phyloP scores from a whole-genome alignment of 2,888 invertebrate genomes.

The Alloscopus bannaensis region DNA sequence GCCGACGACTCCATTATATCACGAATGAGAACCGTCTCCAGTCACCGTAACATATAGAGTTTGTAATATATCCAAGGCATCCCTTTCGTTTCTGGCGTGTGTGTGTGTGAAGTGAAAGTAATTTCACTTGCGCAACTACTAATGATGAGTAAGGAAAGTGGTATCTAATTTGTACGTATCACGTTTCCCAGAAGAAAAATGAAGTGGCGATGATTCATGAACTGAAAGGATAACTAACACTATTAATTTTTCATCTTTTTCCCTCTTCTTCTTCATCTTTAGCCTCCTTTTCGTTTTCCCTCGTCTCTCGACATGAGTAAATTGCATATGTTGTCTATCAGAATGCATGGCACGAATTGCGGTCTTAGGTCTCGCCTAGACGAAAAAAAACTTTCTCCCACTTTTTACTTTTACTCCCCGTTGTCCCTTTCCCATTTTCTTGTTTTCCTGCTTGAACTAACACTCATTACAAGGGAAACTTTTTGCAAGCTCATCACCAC shows the following conservation, averaged over 20 bases:
- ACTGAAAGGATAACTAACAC: slow-evolving; percentile 25
- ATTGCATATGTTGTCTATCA: slow-evolving; percentile 35
- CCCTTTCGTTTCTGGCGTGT: too few relatives aligned
- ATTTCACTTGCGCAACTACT: too few relatives aligned
- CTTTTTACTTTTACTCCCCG: slow-evolving; percentile 2
- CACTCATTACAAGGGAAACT: neutral
- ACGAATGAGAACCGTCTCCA: too few relatives aligned
- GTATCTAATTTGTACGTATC: neutral
- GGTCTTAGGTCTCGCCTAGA: neutral
- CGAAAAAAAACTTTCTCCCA: slow-evolving; percentile 22
- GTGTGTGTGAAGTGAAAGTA: too few relatives aligned
- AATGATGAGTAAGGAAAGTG: too few relatives aligned
- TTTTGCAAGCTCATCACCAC: slow-evolving; percentile 6
- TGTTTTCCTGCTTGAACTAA: neutral
- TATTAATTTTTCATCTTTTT: slow-evolving; percentile 35
- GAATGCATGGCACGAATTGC: neutral
- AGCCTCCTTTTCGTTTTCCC: too few relatives aligned
- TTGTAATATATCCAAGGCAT: too few relatives aligned
- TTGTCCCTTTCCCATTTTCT: neutral
- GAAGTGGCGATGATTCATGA: slow-evolving; percentile 20
- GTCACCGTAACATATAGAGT: too few relatives aligned
- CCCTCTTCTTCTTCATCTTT: too few relatives aligned
- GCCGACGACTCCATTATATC: too few relatives aligned
- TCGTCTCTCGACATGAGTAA: too few relatives aligned
- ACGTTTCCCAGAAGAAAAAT: neutral